phyloP scores from a whole-genome alignment of 2,113 vertebrate genomes.

The Syngnathus typhle region DNA sequence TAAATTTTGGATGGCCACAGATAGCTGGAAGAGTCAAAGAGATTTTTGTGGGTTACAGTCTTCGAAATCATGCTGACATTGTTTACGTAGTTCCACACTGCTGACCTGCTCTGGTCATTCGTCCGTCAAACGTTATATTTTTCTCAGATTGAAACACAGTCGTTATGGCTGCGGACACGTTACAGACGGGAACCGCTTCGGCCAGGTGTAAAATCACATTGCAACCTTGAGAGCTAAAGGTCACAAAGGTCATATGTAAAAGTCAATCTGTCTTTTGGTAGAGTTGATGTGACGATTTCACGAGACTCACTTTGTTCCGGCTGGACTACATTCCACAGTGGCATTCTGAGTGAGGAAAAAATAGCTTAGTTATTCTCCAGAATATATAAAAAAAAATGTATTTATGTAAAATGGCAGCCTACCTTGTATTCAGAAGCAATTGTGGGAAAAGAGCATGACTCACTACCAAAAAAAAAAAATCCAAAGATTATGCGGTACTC shows the following conservation, averaged over 20 bases:
- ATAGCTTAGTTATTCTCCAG: not conserved
- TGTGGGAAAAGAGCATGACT: not conserved
- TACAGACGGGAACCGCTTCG: conserved; percentile 27
- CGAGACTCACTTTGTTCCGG: conserved; percentile 35
- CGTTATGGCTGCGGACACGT: conserved; percentile 21
- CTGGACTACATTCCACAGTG: conserved; percentile 11
- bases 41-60: not conserved
- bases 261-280: not conserved
- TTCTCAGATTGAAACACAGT: conserved; percentile 8
- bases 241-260: conserved; percentile 4
- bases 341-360: conserved; percentile 20
- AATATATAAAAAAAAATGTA: not conserved
- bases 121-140: conserved; percentile 2
- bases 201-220: conserved; percentile 37
- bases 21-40: conserved; percentile 36
- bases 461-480: too few relatives aligned
- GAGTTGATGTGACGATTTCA: not conserved
- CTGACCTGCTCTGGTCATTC: conserved; percentile 54
- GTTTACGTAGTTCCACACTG: not conserved
- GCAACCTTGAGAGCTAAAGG: conserved; percentile 30
- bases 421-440: conserved; percentile 40
- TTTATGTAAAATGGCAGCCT: conserved; percentile 2
- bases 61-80: too few relatives aligned
- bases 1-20: conserved; percentile 33
- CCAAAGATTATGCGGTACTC: too few relatives aligned